Conservation (phyloP, 2,113 vertebrate genomes). For the Spizaetus ornatus region DNA sequence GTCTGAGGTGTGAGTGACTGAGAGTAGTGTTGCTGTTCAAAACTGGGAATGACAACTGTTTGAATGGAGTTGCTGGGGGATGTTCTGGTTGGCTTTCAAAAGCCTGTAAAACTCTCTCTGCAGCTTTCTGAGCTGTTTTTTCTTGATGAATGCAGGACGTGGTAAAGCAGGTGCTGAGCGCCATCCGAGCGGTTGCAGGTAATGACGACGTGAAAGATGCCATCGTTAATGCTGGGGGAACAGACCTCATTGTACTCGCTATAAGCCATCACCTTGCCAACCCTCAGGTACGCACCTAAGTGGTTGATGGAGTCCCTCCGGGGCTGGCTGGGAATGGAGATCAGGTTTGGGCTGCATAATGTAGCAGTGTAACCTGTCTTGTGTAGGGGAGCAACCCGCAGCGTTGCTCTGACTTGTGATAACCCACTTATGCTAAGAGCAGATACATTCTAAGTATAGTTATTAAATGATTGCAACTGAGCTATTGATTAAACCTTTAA, state of each 20-base stretch:
- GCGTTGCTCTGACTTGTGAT: not conserved
- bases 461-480: not conserved
- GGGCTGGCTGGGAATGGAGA: not conserved
- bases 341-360: not conserved
- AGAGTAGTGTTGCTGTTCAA: accelerated
- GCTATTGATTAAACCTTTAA: accelerated
- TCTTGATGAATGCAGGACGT: conserved; percentile 76
- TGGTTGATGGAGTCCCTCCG: accelerated
- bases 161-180: conserved; percentile 84
- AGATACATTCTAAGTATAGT: accelerated
- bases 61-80: accelerated
- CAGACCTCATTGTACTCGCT: conserved; percentile 84
- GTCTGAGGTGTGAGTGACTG: not conserved
- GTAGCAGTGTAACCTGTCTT: not conserved
- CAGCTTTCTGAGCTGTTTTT: not conserved
- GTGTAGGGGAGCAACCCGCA: not conserved
- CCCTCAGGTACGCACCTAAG: conserved; percentile 68
- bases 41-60: accelerated
- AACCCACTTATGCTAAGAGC: not conserved
- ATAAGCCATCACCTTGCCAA: conserved; percentile 84
- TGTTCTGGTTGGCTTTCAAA: not conserved
- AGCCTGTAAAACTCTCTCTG: accelerated
- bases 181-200: conserved; percentile 86
- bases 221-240: conserved; percentile 80
- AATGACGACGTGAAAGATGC: conserved; percentile 95